phyloP scores from a whole-genome alignment of 2,888 invertebrate species.

The Andrena haemorrhoa region DNA sequence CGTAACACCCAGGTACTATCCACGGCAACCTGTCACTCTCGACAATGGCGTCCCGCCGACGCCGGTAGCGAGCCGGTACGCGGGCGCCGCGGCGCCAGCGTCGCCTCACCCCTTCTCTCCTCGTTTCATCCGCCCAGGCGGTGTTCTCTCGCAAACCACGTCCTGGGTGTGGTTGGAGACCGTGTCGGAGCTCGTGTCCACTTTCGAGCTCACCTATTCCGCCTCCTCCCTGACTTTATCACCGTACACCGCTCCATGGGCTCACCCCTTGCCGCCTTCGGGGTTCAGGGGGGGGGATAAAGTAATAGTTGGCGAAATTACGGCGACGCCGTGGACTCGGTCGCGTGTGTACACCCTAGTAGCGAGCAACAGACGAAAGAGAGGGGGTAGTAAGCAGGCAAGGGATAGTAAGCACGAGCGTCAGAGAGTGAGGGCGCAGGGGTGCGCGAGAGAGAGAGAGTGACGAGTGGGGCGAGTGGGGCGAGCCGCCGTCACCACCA shows the following conservation, averaged over 20 bases:
- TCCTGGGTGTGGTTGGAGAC: constrained; percentile 78
- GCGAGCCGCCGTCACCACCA: no score
- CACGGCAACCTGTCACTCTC: constrained; percentile 77
- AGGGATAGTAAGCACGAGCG: constrained; percentile 13
- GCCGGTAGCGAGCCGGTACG: constrained; percentile 70
- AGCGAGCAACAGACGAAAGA: constrained; percentile 31
- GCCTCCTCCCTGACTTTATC: background rate
- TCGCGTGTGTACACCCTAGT: constrained; percentile 19
- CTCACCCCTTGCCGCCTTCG: background rate
- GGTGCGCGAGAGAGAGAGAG: constrained; percentile 20
- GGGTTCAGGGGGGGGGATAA: no score
- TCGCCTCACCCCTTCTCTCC: constrained; percentile 64
- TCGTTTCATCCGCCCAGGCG: constrained; percentile 67
- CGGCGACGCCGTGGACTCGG: background rate
- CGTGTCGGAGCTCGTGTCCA: constrained; percentile 40
- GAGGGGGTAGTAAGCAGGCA: no score
- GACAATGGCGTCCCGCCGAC: constrained; percentile 76
- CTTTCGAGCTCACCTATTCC: background rate
- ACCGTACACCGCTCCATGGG: no score
- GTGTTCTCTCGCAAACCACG: constrained; percentile 68
- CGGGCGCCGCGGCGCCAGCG: constrained; percentile 78
- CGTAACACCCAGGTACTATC: constrained; percentile 25
- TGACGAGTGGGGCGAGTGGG: constrained; percentile 53
- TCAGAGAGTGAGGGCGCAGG: constrained; percentile 10
- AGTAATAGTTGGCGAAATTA: no score